These are phyloP conservation scores for Agrotis ipsilon DNA, from an alignment of 2,888 invertebrate genomes.

Conservation along the genomic window DNA sequence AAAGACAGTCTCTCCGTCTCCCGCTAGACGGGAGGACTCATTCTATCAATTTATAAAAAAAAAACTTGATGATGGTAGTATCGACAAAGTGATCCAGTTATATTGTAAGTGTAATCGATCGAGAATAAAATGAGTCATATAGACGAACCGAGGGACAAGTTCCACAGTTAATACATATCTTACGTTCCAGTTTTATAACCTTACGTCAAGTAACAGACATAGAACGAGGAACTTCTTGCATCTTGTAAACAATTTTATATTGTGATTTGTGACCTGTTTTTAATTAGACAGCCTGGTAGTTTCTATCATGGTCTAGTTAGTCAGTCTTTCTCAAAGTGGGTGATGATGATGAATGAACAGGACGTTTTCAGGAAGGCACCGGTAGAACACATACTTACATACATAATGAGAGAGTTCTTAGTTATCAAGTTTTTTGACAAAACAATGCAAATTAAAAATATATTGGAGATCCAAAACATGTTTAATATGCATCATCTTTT, in stretches of 20 bases:
- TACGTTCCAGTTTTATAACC: constrained; percentile 41
- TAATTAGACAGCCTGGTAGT: constrained; percentile 9
- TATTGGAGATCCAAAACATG: too few relatives aligned
- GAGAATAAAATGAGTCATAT: constrained; percentile 34
- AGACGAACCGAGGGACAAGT: constrained; percentile 9
- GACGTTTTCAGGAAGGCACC: not conserved
- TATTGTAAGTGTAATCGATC: not conserved
- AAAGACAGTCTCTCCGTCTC: too few relatives aligned
- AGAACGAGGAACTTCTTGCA: constrained; percentile 30
- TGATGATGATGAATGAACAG: not conserved
- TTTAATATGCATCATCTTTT: too few relatives aligned
- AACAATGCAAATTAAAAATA: too few relatives aligned
- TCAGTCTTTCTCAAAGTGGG: not conserved
- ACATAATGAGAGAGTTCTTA: not conserved
- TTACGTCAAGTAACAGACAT: constrained; percentile 8
- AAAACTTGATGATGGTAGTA: not conserved
- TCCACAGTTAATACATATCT: constrained; percentile 28
- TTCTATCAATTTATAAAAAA: too few relatives aligned
- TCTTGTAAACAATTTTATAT: constrained; percentile 23
- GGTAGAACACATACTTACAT: not conserved
- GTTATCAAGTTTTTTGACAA: not conserved
- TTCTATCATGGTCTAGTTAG: not conserved
- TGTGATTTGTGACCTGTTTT: constrained; percentile 21
- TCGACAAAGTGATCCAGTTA: not conserved
- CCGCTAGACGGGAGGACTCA: too few relatives aligned